Evolutionary conservation across 1,140 invertebrate genomes (phyloP), one percentile per base, ranked within the genome.

Genomic region (Thereuonema tuberculata): DNA sequence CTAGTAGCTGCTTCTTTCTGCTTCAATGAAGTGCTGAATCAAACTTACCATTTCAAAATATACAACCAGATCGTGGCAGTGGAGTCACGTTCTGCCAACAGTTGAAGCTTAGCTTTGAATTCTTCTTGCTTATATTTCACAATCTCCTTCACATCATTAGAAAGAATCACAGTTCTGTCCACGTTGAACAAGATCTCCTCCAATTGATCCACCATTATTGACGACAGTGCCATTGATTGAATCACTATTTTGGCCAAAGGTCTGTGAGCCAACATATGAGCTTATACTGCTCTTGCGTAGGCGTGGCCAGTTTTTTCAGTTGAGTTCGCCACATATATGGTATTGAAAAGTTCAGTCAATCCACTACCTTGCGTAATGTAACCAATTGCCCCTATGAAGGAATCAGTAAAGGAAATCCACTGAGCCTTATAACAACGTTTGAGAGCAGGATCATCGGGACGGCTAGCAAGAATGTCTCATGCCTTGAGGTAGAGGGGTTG

Each of bases 401-500:
- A 65, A 68, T 69, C 15, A 61, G 21, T 1, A 56, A 61, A 58
- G 68, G 54, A 21, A 56, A 56, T 3, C 67, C 67, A 23, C 67
- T 63, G 2, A 66, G 50, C 25, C 59, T 54, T 20, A 56, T 24
- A 17, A 56, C 54, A 28, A 56, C 54, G 23, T 56, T 26, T 29
- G 26, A 26, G 37, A 56, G 23, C 57, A 26, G 67, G 48, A 14
- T 46, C 31, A 17, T n/a, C 23, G n/a, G 31, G 21, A 25, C 15
- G 24, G 14, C 23, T 58, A 17, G 61, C 20, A 43, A 65, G 24
- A 14, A 68, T 69, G 27, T 67, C 64, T 17, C 57, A 58, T 31
- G 67, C 70, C 67, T 69, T 70, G 1, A 55, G 52, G 46, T 70
- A 70, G 2, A 71, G 63, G 9, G 68, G 68, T 53, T 70, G 69